phyloP scores from a whole-genome alignment of 2,113 vertebrate genomes.

The Barbus barbus region DNA sequence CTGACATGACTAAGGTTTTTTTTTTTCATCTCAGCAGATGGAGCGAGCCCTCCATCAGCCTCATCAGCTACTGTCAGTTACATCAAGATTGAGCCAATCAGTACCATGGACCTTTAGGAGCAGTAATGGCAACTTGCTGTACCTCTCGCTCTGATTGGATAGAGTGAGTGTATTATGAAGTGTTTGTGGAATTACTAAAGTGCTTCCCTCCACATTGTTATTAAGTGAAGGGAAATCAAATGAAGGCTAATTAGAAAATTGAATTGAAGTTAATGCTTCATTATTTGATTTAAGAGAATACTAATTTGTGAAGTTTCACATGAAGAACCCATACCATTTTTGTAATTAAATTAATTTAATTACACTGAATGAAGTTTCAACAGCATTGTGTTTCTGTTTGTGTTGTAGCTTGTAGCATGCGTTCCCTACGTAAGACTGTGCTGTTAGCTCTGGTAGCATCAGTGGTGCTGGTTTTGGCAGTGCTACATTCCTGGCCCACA shows the following conservation, averaged over 20 bases:
- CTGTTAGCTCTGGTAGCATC: conserved; percentile 63
- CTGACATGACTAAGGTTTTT: neutral
- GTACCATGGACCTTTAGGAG: conserved; percentile 59
- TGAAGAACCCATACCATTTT: neutral
- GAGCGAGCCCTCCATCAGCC: conserved; percentile 34
- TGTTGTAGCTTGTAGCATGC: conserved; percentile 71
- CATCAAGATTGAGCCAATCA: conserved; percentile 26
- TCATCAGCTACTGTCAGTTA: conserved; percentile 34
- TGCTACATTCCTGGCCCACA: conserved; percentile 59
- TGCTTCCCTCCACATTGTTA: neutral
- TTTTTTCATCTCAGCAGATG: conserved; percentile 55
- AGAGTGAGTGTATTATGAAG: conserved; percentile 55
- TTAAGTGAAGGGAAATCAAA: neutral
- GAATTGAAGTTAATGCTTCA: neutral
- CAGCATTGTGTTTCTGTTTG: neutral
- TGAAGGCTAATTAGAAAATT: neutral
- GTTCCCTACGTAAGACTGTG: conserved; percentile 50
- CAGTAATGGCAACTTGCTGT: conserved; percentile 59
- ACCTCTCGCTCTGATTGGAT: conserved; percentile 63
- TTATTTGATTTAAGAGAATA: neutral
- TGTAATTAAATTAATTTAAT: too few species aligned
- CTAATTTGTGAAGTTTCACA: conserved; percentile 5
- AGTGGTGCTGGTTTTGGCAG: conserved; percentile 46
- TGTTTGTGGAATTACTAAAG: neutral
- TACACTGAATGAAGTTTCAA: neutral